A percentile compares a stretch with the other conserved stretches of the same genome.
phyloP scores from a whole-genome alignment of 2,888 invertebrate species.

The Meteorus colon region DNA sequence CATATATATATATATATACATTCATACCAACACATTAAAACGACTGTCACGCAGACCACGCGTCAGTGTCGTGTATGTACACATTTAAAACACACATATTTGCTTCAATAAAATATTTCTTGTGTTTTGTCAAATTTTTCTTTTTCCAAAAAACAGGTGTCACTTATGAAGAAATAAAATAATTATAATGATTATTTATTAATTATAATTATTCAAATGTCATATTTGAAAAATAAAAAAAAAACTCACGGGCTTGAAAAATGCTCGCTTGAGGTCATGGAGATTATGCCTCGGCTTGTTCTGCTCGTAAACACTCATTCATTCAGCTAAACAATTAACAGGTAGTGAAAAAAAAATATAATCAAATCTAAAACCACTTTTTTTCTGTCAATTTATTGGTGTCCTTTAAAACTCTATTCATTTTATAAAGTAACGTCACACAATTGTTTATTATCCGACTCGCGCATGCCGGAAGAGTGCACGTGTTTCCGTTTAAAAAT shows the following conservation, averaged over 20 bases:
- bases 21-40: not conserved
- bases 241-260: constrained; percentile 51
- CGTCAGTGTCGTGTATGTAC: not conserved
- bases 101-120: not conserved
- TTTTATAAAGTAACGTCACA: not conserved
- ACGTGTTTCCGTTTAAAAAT: constrained; percentile 1
- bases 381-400: constrained; percentile 1
- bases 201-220: not conserved
- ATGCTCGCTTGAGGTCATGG: constrained; percentile 47
- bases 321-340: constrained; percentile 10
- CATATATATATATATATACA: not conserved
- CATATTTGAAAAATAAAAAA: not conserved
- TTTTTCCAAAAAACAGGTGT: not conserved
- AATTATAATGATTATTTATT: not conserved
- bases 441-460: not conserved
- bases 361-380: not conserved
- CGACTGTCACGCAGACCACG: not conserved
- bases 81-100: not conserved
- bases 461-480: constrained; percentile 19
- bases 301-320: constrained; percentile 25
- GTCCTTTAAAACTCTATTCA: not conserved
- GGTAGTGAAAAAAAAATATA: constrained; percentile 10
- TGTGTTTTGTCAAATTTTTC: not conserved
- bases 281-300: constrained; percentile 40
- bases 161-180: not conserved